These are phyloP conservation scores for Lycaena phlaeas DNA, from an alignment of 2,888 invertebrate species.

Conservation along the genomic window DNA sequence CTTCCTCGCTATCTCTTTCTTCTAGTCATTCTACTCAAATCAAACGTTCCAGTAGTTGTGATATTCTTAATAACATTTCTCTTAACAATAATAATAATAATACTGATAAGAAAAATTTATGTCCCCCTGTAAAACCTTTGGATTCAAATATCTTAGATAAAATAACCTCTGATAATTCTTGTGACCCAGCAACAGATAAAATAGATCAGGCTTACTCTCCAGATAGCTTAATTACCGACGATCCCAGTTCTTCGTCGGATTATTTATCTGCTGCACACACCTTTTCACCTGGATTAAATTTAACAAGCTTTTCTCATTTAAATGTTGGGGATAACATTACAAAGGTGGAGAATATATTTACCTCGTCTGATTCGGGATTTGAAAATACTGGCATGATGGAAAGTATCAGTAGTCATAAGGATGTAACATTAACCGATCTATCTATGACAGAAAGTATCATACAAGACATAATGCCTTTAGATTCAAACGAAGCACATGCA, in stretches of 20 bases:
- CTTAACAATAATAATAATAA: slow-evolving; percentile 10
- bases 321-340: slow-evolving; percentile 38
- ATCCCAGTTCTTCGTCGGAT: slow-evolving; percentile 57
- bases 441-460: slow-evolving; percentile 58
- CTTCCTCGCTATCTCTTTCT: slow-evolving; percentile 47
- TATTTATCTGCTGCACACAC: slow-evolving; percentile 53
- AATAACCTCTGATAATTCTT: slow-evolving; percentile 24
- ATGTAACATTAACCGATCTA: slow-evolving; percentile 47
- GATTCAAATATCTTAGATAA: slow-evolving; percentile 14
- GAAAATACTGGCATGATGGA: slow-evolving; percentile 55
- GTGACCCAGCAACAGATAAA: slow-evolving; percentile 24
- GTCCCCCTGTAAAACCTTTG: slow-evolving; percentile 18
- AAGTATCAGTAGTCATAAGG: slow-evolving; percentile 48
- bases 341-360: slow-evolving; percentile 55
- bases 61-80: slow-evolving; percentile 32
- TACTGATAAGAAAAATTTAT: neutral
- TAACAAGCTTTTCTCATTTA: slow-evolving; percentile 34
- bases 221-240: slow-evolving; percentile 54
- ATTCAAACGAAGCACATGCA: slow-evolving; percentile 31
- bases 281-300: slow-evolving; percentile 40
- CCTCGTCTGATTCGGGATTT: slow-evolving; percentile 60
- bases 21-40: slow-evolving; percentile 56
- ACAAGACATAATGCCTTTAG: slow-evolving; percentile 47
- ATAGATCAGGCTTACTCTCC: slow-evolving; percentile 35
- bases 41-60: slow-evolving; percentile 57